Evolutionary conservation across 2,113 vertebrate genomes (phyloP).

Genomic region (Rissa tridactyla): DNA sequence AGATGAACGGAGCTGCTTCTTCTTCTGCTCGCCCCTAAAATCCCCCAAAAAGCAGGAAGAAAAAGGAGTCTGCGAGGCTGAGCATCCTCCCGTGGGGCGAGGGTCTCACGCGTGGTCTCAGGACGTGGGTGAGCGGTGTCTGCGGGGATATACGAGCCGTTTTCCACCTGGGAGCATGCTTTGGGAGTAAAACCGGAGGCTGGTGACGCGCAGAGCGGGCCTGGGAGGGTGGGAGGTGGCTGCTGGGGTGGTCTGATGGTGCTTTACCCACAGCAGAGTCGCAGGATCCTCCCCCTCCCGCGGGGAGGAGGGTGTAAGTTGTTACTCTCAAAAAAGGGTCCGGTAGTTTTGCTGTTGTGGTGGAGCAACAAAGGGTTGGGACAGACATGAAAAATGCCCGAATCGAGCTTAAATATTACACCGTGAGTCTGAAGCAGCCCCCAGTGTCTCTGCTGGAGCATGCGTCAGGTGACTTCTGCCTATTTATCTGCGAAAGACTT

Average conservation of each 20-base stretch:
- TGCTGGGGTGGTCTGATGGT: neutral
- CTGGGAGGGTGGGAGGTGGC: neutral
- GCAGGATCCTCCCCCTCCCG: neutral
- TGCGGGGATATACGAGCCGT: neutral
- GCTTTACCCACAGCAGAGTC: neutral
- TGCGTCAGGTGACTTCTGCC: neutral
- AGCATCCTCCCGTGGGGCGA: neutral
- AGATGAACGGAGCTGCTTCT: neutral
- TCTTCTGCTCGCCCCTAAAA: neutral
- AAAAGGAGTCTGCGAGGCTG: neutral
- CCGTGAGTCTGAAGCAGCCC: neutral
- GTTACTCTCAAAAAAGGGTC: neutral
- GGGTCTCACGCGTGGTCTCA: neutral
- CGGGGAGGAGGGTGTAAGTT: neutral
- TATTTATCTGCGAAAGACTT: neutral
- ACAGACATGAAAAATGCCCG: neutral
- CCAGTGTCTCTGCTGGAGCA: neutral
- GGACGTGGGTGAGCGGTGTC: neutral
- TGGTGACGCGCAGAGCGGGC: accelerated
- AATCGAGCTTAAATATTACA: neutral
- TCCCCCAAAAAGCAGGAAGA: neutral
- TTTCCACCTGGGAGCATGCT: neutral
- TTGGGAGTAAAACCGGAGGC: neutral
- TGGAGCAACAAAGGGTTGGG: neutral
- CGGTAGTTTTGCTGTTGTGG: neutral